Base-by-base conservation (phyloP, 2,113 vertebrate genomes). In the Carassius carassius region DNA sequence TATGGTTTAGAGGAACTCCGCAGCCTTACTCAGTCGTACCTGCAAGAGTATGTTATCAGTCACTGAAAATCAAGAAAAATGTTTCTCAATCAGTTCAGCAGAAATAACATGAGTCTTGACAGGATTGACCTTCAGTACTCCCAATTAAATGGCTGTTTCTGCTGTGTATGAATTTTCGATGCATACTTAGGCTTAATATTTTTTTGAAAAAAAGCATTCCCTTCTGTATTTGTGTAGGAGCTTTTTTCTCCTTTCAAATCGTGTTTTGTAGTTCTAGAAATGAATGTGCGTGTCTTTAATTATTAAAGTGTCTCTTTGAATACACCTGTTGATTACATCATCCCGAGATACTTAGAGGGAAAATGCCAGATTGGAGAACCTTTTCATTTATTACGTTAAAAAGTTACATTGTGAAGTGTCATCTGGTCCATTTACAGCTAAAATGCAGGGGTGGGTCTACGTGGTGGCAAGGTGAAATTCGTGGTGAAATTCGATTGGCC, bases 1-100 rank as follows among this genome's bases (percentile, higher is more conserved):
- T 99, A 99, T 3, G 95, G 96, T 37, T 90, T 99, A 92, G 97
- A 99, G 89, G 98, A 99, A 89, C 96, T 99, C 14, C 94, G 97
- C 0, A 91, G 95, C 70, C 97, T 99, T 86, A 98, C 97, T 0
- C 96, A 97, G 92, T 94, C 96, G 0, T 99, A 99, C 93, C 93
- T 98, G 7, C 90, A 92, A 0, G 97, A 98, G 94, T 94, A 98
- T 78, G 92, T 95, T 0, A 86, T 95, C 77, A 91, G 94, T 58
- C 95, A 94, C 21, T 96, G 93, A 95, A 75, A 62, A 25, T 54
- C 35, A 70, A 23, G 62, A 81, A 44, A 11, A 0, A 44, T 12
- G 23, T 63, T 62, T 78, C 1, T 3, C 17, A 19, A 29, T 13
- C 21, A 21, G 35, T 23, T 79, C 56, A 62, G 49, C 56, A 12